A percentile compares a stretch with the other conserved stretches of the same genome.
Conservation (phyloP, 2,797 vertebrate species). For the Melanotaenia pygmaea region DNA sequence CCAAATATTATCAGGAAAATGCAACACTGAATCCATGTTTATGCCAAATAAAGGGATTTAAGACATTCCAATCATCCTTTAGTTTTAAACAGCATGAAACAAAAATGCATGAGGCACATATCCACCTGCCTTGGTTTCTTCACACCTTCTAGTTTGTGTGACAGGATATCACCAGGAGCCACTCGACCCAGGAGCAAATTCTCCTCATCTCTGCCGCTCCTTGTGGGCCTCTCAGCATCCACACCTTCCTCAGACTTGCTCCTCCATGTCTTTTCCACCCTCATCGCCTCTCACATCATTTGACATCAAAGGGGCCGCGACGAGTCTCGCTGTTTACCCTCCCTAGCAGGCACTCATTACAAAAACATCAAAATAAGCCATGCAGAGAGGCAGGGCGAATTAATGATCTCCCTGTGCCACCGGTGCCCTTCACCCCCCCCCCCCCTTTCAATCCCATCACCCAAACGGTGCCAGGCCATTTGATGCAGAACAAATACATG, state of each 20-base stretch:
- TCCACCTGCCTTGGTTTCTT: conserved; percentile 32
- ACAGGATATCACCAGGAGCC: conserved; percentile 69
- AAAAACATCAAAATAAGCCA: conserved; percentile 83
- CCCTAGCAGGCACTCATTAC: conserved; percentile 82
- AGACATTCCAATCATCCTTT: conserved; percentile 27
- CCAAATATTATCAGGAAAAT: conserved; percentile 28
- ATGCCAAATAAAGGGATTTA: conserved; percentile 36
- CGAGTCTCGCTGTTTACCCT: conserved; percentile 78
- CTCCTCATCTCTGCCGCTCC: conserved; percentile 64
- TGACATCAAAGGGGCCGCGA: conserved; percentile 79
- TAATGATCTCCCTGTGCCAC: conserved; percentile 82
- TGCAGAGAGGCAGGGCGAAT: conserved; percentile 78
- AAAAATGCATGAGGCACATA: conserved; percentile 33
- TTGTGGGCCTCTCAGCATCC: conserved; percentile 67
- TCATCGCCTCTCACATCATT: conserved; percentile 67
- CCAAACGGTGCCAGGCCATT: conserved; percentile 54
- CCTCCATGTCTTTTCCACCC: conserved; percentile 54
- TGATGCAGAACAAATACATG: conserved; percentile 59
- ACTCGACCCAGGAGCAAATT: conserved; percentile 62
- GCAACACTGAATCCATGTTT: conserved; percentile 24
- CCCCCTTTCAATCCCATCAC: conserved; percentile 12
- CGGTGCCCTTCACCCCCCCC: conserved; percentile 60
- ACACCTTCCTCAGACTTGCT: conserved; percentile 65
- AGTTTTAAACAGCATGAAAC: conserved; percentile 43
- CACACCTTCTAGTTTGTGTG: conserved; percentile 51